phyloP scores from a whole-genome alignment of 2,113 vertebrate species.

The Brachypodius melanocephalos region DNA sequence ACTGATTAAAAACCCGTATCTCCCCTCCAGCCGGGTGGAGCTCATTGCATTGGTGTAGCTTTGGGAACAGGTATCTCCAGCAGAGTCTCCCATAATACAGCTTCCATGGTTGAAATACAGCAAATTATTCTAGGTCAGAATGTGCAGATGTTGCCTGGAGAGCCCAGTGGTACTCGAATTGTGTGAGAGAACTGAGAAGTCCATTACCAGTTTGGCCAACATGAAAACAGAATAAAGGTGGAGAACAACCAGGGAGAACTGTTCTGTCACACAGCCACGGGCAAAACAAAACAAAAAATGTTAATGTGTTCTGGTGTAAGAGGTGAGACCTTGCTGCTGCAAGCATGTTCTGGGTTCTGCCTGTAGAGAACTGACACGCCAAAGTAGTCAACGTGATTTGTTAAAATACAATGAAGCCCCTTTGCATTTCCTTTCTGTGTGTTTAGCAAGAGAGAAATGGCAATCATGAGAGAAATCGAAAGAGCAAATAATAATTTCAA shows the following conservation, averaged over 20 bases:
- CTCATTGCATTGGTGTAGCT: background rate
- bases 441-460: background rate
- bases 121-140: background rate
- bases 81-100: background rate
- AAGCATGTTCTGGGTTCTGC: background rate
- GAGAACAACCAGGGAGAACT: background rate
- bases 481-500: background rate
- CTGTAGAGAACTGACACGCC: background rate
- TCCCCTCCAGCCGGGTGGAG: background rate
- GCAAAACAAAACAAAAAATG: background rate
- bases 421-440: background rate
- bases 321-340: background rate
- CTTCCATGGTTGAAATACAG: background rate
- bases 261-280: background rate
- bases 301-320: background rate
- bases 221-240: background rate
- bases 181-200: background rate
- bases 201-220: background rate
- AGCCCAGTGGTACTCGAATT: background rate
- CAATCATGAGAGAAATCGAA: background rate
- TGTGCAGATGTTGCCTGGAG: background rate
- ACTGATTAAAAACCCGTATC: background rate
- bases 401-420: background rate
- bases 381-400: rapidly evolving
- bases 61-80: background rate